Evolutionary conservation across 2,888 invertebrate species (phyloP), one percentile per base, ranked within the genome.

Genomic region (Xestia ashworthii): DNA sequence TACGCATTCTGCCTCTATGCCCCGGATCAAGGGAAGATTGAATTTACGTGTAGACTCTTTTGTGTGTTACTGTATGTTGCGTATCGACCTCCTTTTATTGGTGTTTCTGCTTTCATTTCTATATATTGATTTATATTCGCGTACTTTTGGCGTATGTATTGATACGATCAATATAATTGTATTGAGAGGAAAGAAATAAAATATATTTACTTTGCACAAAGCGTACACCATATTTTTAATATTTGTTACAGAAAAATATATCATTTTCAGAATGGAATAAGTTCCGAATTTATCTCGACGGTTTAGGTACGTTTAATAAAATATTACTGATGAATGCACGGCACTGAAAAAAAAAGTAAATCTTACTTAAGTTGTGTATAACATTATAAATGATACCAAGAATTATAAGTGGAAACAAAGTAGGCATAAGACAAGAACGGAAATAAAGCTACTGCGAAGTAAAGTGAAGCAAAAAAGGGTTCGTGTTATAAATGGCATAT

Each of bases 11-110:
- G 88, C 90, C 88, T 85, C 85, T 78, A 79, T 82, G 82, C 81
- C 71, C 68, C 85, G 87, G 89, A 90, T 90, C 87, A 90, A 86
- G 88, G 84, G 88, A 85, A 89, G 84, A 90, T 89, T 90, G 87
- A 86, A 90, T 90, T 89, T 88, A 82, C 84, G 75, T 82, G 75
- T 71, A 73, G 64, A 65, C 79, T 67, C 67, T 79, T 71, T 71
- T 72, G 76, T 81, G 77, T 85, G 82, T 83, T 80, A 83, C 78
- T 65, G 73, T 73, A 83, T 78, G 65, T 73, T 41, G 32, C 38
- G 74, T 82, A 82, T 74, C 69, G 78, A 85, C 32, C 25, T 62
- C 50, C 46, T 75, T 81, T 71, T 79, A 85, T 84, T 79, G 71
- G 25, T 71, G 65, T 83, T 50, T 32, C 58, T 60, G 72, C 46